Evolutionary conservation across 2,888 invertebrate species (phyloP), one percentile per base, ranked within the genome.

Genomic region (Metellina segmentata): DNA sequence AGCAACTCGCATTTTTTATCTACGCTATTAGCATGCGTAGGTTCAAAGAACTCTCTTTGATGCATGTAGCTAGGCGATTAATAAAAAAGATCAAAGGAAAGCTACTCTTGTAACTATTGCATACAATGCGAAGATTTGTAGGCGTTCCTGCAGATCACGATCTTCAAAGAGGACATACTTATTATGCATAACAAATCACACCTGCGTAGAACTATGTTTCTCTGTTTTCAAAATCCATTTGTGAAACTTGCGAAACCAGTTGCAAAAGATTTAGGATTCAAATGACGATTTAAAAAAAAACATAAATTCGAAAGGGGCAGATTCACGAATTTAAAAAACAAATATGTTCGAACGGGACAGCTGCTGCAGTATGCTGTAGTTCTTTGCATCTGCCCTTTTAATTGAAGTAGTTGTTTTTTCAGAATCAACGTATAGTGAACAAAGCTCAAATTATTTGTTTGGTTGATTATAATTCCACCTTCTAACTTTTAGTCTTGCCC

Each of bases 171-270:
- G 53, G 81, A 13, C 52, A 88, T 70, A 82, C 75, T 81, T 88
- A 89, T 70, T 74, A 75, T 81, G 75, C 89, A 89, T 82, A 82
- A 19, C 34, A 49, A 82, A 82, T 82, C 70, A 16, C 19, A 51
- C 20, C 78, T 19, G 16, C 48, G 49, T 13, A 61, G 61, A 8
- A 16, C 9, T 61, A 61, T 16, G 16, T 61, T 5, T 1, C 11
- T 61, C 16, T 61, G 61, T 61, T 5, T 61, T 61, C 9, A 16
- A 61, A 34, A 77, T n/a, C 52, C 75, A 52, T 74, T 11, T 49
- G 7, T 16, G 51, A 51, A 61, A 19, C 53, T 87, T 87, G 70
- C 79, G 79, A 69, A 88, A 88, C 72, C 6, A 61, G 81, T 72
- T 75, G 77, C 48, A 20, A 78, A 85, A 85, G 13, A 49, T 85